Conservation (phyloP, 2,113 vertebrate genomes). For the Oenanthe oenanthe region DNA sequence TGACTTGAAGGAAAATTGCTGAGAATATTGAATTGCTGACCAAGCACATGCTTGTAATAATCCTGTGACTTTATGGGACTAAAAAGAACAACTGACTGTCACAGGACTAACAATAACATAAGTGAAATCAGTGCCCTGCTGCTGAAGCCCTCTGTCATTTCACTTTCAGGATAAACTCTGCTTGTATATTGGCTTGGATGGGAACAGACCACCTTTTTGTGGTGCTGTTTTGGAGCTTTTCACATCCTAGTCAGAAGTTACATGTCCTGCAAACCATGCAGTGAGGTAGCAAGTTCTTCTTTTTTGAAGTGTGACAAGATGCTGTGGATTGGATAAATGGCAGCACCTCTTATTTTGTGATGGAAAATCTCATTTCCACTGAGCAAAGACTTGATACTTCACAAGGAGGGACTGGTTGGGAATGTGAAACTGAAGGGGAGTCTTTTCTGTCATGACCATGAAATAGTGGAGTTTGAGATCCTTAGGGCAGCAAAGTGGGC, state of each 20-base stretch:
- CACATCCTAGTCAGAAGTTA: neutral
- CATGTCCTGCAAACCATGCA: rapidly evolving
- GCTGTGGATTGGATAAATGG: neutral
- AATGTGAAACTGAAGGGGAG: neutral
- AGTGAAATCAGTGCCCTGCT: neutral
- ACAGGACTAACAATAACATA: neutral
- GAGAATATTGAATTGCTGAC: neutral
- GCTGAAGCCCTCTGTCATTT: neutral
- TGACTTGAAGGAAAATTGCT: neutral
- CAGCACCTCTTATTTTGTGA: neutral
- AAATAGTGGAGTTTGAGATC: neutral
- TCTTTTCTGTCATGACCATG: neutral
- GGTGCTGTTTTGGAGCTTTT: neutral
- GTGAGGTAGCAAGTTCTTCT: neutral
- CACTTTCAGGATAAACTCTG: neutral
- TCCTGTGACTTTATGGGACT: neutral
- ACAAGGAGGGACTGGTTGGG: neutral
- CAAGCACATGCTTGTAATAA: neutral
- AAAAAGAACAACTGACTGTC: neutral
- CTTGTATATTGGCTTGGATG: neutral
- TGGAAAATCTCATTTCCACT: neutral
- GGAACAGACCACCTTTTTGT: neutral
- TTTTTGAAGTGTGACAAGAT: neutral
- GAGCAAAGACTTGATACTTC: neutral
- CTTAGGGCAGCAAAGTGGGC: neutral